Evolutionary conservation across 1,140 invertebrate genomes (phyloP).

Genomic region (Triops cancriformis): DNA sequence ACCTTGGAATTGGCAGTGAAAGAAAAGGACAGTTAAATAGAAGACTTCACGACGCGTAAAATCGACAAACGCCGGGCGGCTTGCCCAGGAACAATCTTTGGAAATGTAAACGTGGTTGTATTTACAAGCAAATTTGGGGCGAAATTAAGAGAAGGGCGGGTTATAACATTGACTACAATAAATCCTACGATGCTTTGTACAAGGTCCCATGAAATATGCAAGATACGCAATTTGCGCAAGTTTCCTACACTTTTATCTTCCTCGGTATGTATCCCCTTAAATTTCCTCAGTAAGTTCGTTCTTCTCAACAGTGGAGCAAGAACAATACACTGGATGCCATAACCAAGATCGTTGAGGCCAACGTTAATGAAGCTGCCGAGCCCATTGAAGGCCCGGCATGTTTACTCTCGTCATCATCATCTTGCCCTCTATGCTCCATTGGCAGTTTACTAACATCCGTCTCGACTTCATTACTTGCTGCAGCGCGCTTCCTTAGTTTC

Average conservation of each 20-base stretch:
- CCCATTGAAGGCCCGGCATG: not conserved
- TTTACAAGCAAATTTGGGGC: not conserved
- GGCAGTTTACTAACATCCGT: conserved; percentile 16
- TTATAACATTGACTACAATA: not conserved
- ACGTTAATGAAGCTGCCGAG: not conserved
- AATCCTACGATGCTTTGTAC: not conserved
- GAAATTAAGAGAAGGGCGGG: not conserved
- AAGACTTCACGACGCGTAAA: not conserved
- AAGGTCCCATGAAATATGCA: not conserved
- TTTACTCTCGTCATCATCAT: not conserved
- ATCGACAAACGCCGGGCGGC: no score
- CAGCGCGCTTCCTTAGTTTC: conserved; percentile 7
- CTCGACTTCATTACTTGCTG: not conserved
- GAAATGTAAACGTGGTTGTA: not conserved
- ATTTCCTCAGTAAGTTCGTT: not conserved
- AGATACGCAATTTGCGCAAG: not conserved
- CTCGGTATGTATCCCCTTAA: not conserved
- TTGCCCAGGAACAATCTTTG: not conserved
- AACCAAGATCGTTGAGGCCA: not conserved
- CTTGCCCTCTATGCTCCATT: conserved; percentile 12
- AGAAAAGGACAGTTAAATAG: not conserved
- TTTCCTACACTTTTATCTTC: not conserved
- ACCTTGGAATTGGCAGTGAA: not conserved
- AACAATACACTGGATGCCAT: not conserved
- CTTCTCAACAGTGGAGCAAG: not conserved